Conservation (phyloP, 2,113 vertebrate genomes). For the Murina feae region DNA sequence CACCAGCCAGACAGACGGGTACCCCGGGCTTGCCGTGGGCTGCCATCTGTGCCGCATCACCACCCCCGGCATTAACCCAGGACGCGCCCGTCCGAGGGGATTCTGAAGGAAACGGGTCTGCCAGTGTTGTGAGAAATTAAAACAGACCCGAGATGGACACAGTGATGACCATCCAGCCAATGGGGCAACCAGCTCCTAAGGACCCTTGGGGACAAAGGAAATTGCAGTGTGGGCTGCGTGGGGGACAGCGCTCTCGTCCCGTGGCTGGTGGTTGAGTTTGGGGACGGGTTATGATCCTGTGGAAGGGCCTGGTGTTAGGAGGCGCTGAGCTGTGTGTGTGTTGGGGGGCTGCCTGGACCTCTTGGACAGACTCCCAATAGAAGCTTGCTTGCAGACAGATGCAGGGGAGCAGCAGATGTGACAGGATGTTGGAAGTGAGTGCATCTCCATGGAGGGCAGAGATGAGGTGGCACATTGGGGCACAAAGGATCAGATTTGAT, state of each 20-base stretch:
- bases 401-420: neutral
- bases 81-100: neutral
- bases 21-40: neutral
- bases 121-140: neutral
- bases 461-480: neutral
- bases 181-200: neutral
- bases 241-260: neutral
- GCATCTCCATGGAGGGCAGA: neutral
- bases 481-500: neutral
- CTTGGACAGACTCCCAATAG: no score
- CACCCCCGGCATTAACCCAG: no score
- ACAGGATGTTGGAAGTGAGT: rapidly evolving
- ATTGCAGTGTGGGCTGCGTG: neutral
- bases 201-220: neutral
- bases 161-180: neutral
- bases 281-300: neutral
- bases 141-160: neutral
- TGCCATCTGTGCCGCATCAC: rapidly evolving
- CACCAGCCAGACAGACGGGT: neutral
- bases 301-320: neutral
- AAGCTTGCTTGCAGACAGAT: neutral
- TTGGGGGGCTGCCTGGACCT: neutral
- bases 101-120: neutral
- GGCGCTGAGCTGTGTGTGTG: neutral
- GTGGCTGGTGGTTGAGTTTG: neutral